These are phyloP conservation scores for Salvelinus fontinalis DNA, from an alignment of 2,113 vertebrate genomes.

Conservation along the genomic window DNA sequence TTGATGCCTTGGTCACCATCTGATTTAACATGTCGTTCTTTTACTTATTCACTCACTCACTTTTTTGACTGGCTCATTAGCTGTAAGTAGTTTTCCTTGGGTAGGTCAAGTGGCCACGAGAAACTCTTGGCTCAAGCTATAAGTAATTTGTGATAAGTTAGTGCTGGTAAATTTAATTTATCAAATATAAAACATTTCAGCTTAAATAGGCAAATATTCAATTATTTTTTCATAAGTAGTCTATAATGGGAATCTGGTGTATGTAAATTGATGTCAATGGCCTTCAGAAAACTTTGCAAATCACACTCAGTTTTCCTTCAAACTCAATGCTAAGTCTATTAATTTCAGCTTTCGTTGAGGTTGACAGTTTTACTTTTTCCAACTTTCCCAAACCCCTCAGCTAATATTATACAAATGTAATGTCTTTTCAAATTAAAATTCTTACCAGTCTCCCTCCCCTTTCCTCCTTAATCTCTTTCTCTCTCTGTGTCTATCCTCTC, in stretches of 20 bases:
- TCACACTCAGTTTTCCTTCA: background rate
- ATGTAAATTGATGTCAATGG: constrained; percentile 3
- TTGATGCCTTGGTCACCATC: background rate
- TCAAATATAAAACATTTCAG: constrained; percentile 10
- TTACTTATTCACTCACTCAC: background rate
- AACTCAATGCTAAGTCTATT: constrained; percentile 10
- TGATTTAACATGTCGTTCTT: background rate
- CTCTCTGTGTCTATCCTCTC: background rate
- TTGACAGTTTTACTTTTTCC: constrained; percentile 13
- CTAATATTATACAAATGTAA: background rate
- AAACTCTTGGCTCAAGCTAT: too few relatives aligned
- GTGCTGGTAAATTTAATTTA: background rate
- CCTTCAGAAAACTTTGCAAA: constrained; percentile 18
- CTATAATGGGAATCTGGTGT: constrained; percentile 10
- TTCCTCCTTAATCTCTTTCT: background rate
- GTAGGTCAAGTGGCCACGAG: too few relatives aligned
- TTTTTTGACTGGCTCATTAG: background rate
- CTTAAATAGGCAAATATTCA: constrained; percentile 27
- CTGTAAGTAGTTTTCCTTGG: background rate
- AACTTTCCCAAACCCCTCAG: constrained; percentile 11
- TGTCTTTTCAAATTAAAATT: constrained; percentile 16
- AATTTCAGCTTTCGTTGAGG: constrained; percentile 28
- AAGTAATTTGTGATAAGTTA: too few relatives aligned
- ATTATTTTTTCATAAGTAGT: constrained; percentile 13
- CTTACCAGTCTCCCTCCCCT: background rate